These are phyloP conservation scores for Podiceps cristatus DNA, from an alignment of 2,113 vertebrate species.

Conservation along the genomic window DNA sequence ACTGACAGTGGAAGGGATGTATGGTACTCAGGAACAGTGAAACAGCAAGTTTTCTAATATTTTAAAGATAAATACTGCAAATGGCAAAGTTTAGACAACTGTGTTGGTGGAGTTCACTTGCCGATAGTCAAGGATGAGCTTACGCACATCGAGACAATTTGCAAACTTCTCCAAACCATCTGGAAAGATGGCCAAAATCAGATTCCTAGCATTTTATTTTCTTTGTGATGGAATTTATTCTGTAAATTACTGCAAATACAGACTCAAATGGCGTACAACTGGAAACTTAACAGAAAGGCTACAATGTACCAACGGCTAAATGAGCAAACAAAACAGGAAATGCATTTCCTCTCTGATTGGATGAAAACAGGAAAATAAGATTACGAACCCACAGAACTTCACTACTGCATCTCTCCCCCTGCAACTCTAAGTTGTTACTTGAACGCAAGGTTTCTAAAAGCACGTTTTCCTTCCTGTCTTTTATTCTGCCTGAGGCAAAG, in stretches of 20 bases:
- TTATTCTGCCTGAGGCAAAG: background rate
- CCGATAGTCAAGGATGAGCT: background rate
- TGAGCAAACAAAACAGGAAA: background rate
- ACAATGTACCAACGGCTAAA: background rate
- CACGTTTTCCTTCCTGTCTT: background rate
- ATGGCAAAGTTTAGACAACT: background rate
- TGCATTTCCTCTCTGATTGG: background rate
- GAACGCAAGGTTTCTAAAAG: background rate
- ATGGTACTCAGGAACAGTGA: background rate
- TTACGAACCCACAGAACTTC: background rate
- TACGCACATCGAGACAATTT: background rate
- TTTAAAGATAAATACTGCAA: background rate
- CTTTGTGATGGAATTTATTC: background rate
- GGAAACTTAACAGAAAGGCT: background rate
- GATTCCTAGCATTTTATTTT: background rate
- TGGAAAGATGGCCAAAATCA: background rate
- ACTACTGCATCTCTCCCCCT: background rate
- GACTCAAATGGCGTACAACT: background rate
- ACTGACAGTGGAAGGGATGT: background rate
- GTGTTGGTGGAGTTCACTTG: background rate
- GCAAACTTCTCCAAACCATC: background rate
- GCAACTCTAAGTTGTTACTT: background rate
- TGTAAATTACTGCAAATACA: background rate
- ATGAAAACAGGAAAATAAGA: background rate
- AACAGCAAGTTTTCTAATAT: background rate